Evolutionary conservation across 2,797 vertebrate species (phyloP).

Genomic region (Glyptemys insculpta): DNA sequence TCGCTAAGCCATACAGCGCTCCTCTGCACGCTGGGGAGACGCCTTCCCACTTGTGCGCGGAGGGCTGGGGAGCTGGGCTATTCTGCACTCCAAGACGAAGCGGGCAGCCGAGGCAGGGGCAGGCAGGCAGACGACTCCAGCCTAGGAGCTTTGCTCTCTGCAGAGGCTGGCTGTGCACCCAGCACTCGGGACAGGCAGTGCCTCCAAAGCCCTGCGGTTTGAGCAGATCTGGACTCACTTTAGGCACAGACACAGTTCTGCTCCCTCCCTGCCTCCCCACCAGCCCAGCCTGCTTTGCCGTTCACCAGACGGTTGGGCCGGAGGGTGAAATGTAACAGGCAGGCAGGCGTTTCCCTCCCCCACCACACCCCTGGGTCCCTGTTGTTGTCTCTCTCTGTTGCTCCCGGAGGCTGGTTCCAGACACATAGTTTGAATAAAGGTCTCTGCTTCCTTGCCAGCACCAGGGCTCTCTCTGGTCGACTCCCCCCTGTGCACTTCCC

Average conservation of each 20-base stretch:
- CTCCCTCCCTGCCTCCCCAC: not conserved
- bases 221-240: not conserved
- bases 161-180: not conserved
- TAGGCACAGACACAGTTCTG: not conserved
- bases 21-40: not conserved
- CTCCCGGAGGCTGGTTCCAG: constrained; percentile 50
- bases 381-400: not conserved
- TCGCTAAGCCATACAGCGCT: not conserved
- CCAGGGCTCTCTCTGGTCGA: constrained; percentile 67
- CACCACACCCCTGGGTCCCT: not conserved
- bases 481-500: constrained; percentile 43
- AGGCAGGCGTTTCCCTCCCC: not conserved
- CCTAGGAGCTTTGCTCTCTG: not conserved
- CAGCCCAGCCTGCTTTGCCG: not conserved
- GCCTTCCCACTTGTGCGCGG: not conserved
- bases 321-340: not conserved
- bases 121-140: not conserved
- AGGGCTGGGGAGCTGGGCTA: not conserved
- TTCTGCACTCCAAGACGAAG: not conserved
- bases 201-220: not conserved
- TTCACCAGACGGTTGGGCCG: constrained; percentile 45
- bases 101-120: not conserved
- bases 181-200: not conserved
- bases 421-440: constrained; percentile 30
- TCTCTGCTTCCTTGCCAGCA: not conserved